Evolutionary conservation across 2,113 vertebrate species (phyloP).

Genomic region (Aplodontia rufa): DNA sequence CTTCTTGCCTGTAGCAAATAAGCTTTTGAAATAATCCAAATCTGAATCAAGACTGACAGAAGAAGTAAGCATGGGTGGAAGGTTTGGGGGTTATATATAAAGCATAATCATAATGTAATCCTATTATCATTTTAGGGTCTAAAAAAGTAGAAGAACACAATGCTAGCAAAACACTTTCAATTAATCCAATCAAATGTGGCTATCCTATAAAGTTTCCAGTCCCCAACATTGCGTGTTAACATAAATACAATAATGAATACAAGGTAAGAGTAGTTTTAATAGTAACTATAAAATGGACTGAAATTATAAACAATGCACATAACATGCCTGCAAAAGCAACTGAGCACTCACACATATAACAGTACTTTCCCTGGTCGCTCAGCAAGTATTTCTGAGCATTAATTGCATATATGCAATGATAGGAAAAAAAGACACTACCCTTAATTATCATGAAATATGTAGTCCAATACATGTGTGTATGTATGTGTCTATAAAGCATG

Average conservation of each 20-base stretch:
- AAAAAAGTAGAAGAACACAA: background rate
- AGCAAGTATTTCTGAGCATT: background rate
- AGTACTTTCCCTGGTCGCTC: background rate
- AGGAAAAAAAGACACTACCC: background rate
- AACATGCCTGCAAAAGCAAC: background rate
- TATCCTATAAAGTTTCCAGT: background rate
- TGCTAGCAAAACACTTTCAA: background rate
- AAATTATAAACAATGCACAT: background rate
- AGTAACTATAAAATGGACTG: background rate
- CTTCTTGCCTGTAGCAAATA: background rate
- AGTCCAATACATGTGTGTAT: background rate
- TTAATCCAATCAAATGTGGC: background rate
- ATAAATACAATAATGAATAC: background rate
- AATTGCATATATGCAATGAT: background rate
- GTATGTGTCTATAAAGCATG: background rate
- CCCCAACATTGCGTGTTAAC: background rate
- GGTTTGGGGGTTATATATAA: background rate
- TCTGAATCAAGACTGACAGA: background rate
- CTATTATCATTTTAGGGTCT: background rate
- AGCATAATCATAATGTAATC: background rate
- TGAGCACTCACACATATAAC: background rate
- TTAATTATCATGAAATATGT: background rate
- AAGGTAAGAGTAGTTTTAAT: background rate
- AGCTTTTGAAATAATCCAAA: conserved; percentile 5
- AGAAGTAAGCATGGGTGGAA: background rate